Conservation (phyloP, 2,888 invertebrate species). For the Diploptera punctata region DNA sequence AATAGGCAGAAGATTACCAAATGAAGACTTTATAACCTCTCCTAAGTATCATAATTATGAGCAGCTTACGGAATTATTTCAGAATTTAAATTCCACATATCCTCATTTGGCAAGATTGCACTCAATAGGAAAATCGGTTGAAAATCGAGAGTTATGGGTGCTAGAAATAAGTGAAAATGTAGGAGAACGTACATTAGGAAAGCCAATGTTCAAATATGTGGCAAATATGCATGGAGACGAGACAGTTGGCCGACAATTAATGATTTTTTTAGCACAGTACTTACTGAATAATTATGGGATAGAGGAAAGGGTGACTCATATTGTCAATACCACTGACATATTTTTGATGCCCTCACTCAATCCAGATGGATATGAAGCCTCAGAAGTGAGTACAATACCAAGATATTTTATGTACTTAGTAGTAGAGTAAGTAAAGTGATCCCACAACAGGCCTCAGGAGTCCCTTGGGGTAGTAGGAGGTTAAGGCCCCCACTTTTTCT, state of each 20-base stretch:
- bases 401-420: no score
- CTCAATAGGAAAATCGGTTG: conserved; percentile 83
- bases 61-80: conserved; percentile 69
- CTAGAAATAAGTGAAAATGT: conserved; percentile 81
- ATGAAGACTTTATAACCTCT: conserved; percentile 32
- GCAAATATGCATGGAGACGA: conserved; percentile 98
- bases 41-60: conserved; percentile 71
- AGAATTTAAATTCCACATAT: conserved; percentile 66
- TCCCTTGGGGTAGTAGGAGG: no score
- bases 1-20: conserved; percentile 11
- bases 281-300: conserved; percentile 78
- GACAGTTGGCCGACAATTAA: conserved; percentile 82
- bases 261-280: conserved; percentile 84
- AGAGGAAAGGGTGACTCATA: conserved; percentile 68
- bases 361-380: conserved; percentile 93
- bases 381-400: conserved; percentile 67
- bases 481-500: no score
- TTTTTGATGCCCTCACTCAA: conserved; percentile 97
- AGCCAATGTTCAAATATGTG: conserved; percentile 91
- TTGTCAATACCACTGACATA: conserved; percentile 89
- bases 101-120: conserved; percentile 74
- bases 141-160: conserved; percentile 81
- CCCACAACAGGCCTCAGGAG: no score
- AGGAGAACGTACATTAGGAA: conserved; percentile 42
- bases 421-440: no score